These are phyloP conservation scores for Nomada lathburiana DNA, from an alignment of 2,888 invertebrate species.

Conservation along the genomic window DNA sequence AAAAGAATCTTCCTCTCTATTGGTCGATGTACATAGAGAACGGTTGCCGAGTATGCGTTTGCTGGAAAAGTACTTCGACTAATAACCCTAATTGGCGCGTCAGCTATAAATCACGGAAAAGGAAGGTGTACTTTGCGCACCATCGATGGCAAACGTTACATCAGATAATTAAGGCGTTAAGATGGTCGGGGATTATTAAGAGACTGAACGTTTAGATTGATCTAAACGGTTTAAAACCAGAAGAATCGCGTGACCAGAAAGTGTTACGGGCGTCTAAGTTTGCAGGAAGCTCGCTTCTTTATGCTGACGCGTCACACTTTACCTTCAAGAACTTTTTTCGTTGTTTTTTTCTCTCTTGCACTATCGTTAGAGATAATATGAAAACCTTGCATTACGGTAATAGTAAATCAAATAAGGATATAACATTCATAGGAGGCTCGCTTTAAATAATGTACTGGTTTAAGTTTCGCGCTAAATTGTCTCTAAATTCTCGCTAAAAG, in stretches of 20 bases:
- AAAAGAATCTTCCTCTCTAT: no score
- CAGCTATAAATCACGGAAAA: constrained; percentile 3
- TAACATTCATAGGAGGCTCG: not conserved
- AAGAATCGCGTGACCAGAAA: constrained; percentile 38
- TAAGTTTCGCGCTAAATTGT: not conserved
- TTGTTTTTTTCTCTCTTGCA: not conserved
- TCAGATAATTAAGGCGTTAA: constrained; percentile 35
- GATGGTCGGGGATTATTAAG: constrained; percentile 34
- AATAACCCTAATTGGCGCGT: constrained; percentile 14
- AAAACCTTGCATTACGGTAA: not conserved
- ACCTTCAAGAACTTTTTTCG: not conserved
- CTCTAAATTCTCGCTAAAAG: not conserved
- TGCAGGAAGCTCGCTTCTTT: constrained; percentile 14
- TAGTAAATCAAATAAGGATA: not conserved
- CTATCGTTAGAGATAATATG: not conserved
- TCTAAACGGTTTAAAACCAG: constrained; percentile 6
- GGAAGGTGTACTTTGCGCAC: constrained; percentile 11
- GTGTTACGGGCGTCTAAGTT: constrained; percentile 12
- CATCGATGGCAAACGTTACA: constrained; percentile 15
- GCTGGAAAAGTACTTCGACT: not conserved
- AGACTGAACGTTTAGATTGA: constrained; percentile 35
- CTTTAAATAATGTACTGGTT: not conserved
- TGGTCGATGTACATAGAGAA: not conserved
- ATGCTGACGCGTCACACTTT: not conserved
- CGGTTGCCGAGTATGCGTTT: not conserved